Base-by-base conservation (phyloP, 2,888 invertebrate species). In the Heliconius charithonia region DNA sequence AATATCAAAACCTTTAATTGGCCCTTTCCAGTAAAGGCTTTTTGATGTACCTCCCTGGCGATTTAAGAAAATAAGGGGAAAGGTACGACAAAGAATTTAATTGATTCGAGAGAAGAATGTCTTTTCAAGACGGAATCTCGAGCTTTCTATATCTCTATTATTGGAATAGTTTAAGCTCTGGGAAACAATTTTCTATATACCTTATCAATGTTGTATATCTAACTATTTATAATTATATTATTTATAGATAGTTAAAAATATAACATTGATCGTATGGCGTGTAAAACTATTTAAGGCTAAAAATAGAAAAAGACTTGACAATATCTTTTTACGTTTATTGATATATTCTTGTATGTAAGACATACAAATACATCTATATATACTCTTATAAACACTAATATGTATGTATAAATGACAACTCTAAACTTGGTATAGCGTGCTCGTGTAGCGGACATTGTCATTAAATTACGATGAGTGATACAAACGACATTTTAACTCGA, bases 1-100 rank as follows among this genome's bases (percentile, higher is more conserved):
- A 91, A 93, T 93, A 91, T 90, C 87, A 89, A 92, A 92, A 92
- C 89, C 91, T 90, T 92, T 94, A 94, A 94, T 94, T 94, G 93
- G 91, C 89, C 87, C 86, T 89, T 87, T 86, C 86, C 85, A 85
- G 85, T 85, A 86, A 85, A 86, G 85, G 86, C 88, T 90, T 90
- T 91, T 91, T 89, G 88, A 90, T 90, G 89, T 89, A 87, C 85
- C 85, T 85, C 84, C 82, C 81, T 77, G 82, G 79, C 82, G 87
- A 86, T 87, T 86, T 87, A 89, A 87, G 88, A 91, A 92, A 93
- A 89, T 89, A 89, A 92, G 91, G 83, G 84, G 84, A 88, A 87
- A 90, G 90, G 88, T 87, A 89, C 87, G 88, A 88, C 86, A 87
- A 90, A 90, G 89, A 92, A 92, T 93, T 91, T 92, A 93, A 93